Base-by-base conservation (phyloP, 1,140 invertebrate genomes). In the Paracyclopina nana region DNA sequence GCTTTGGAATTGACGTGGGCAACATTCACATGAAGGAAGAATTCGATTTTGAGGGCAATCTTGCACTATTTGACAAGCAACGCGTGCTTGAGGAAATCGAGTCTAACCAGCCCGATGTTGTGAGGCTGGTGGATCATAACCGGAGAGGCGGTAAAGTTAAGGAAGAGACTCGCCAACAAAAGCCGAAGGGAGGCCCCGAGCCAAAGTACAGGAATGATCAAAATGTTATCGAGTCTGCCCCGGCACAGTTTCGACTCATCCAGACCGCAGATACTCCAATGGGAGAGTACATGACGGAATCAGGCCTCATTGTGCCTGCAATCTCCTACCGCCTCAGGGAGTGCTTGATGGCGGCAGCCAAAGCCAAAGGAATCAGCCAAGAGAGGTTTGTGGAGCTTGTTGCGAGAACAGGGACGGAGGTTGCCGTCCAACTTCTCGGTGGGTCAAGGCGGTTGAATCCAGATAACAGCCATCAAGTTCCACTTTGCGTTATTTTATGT, bases 1-100 rank as follows among this genome's bases (percentile, higher is more conserved):
- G 72, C 54, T 77, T 77, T 60, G 73, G 70, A 55, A n/a, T n/a
- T n/a, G 69, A 67, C 25, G 68, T 70, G 5, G 67, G 73, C 16
- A 70, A 73, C 55, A 67, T 70, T 42, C 69, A 67, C 20, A 57
- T 72, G 45, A 64, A 69, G 53, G 72, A 82, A 60, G 81, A 86
- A 56, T 90, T 88, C 71, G 85, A 88, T 70, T 88, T 91, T 72
- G 83, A 88, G 62, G 85, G 82, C 54, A 88, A 88, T 70, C 67
- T 88, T 14, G 82, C 82, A 6, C 65, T 91, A 25, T 88, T 90
- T 66, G 79, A 88, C 65, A 90, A 90, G 67, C 62, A 69, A 56
- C 68, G 66, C 38, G 61, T 65, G 44, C 27, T 26, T 26, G 46
- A 34, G 27, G 44, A 34, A 53, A 76, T 78, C 55, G 62, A 62